A percentile compares a stretch with the other conserved stretches of the same genome.
These are phyloP conservation scores for Serilophus lunatus DNA, from an alignment of 2,113 vertebrate species.

Conservation along the genomic window DNA sequence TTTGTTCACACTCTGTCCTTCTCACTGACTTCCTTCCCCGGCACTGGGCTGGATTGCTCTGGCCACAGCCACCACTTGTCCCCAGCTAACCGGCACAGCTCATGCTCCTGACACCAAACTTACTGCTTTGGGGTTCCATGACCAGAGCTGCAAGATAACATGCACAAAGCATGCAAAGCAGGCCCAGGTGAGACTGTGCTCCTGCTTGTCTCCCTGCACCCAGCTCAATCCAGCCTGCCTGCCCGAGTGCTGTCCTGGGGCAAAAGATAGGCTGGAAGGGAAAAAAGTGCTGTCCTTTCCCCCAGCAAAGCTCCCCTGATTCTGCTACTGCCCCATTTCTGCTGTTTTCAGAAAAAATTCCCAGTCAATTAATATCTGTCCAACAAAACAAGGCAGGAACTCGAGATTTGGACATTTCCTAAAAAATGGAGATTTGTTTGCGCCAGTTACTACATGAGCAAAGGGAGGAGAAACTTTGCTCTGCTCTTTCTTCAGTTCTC, in stretches of 20 bases:
- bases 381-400: not conserved
- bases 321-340: not conserved
- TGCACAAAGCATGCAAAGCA: not conserved
- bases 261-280: not conserved
- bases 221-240: not conserved
- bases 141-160: not conserved
- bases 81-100: not conserved
- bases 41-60: not conserved
- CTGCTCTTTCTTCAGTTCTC: not conserved
- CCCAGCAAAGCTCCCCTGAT: not conserved
- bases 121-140: not conserved
- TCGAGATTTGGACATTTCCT: not conserved
- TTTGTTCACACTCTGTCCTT: slow-evolving; percentile 23
- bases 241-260: not conserved
- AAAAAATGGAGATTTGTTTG: not conserved
- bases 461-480: no score
- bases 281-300: not conserved
- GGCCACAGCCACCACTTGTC: not conserved
- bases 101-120: not conserved
- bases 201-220: not conserved
- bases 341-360: not conserved
- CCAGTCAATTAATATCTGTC: not conserved
- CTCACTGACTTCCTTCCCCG: slow-evolving; percentile 7
- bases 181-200: not conserved
- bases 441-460: not conserved